Percentiles rank a stretch among this genome's conserved stretches.
Evolutionary conservation across 2,888 invertebrate species (phyloP).

Genomic region (Eupithecia insigniata): DNA sequence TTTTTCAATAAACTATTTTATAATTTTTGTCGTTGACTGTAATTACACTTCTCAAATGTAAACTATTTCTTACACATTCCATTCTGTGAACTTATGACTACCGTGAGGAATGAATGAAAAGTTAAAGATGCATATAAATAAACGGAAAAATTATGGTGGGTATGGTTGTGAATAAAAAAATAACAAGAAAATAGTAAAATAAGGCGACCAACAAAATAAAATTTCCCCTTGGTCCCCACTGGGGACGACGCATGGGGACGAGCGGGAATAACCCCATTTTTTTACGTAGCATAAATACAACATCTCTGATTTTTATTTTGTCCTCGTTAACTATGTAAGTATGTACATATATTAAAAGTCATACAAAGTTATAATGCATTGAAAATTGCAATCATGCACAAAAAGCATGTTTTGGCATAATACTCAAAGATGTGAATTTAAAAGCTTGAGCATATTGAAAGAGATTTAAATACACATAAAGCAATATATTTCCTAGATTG

Average conservation of each 20-base stretch:
- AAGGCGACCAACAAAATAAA: too few species aligned
- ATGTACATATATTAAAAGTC: background rate
- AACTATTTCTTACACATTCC: conserved; percentile 4
- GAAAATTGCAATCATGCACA: conserved; percentile 29
- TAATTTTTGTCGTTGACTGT: background rate
- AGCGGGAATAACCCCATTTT: too few species aligned
- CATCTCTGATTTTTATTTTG: background rate
- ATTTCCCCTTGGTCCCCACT: too few species aligned
- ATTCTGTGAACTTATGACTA: background rate
- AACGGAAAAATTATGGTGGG: background rate
- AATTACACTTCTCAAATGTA: background rate
- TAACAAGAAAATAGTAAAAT: background rate
- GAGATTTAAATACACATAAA: conserved; percentile 5
- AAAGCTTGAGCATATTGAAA: conserved; percentile 1
- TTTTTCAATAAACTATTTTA: background rate
- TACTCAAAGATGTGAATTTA: background rate
- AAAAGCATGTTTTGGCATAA: conserved; percentile 18
- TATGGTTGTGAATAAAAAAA: background rate
- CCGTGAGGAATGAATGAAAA: background rate
- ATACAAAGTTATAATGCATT: background rate
- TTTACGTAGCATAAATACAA: background rate
- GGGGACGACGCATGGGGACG: too few species aligned
- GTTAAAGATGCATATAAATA: background rate
- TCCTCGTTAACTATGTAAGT: background rate
- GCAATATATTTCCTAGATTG: conserved; percentile 23